A percentile compares a stretch with the other conserved stretches of the same genome.
phyloP scores from a whole-genome alignment of 2,113 vertebrate species.

The Crotalus viridis region DNA sequence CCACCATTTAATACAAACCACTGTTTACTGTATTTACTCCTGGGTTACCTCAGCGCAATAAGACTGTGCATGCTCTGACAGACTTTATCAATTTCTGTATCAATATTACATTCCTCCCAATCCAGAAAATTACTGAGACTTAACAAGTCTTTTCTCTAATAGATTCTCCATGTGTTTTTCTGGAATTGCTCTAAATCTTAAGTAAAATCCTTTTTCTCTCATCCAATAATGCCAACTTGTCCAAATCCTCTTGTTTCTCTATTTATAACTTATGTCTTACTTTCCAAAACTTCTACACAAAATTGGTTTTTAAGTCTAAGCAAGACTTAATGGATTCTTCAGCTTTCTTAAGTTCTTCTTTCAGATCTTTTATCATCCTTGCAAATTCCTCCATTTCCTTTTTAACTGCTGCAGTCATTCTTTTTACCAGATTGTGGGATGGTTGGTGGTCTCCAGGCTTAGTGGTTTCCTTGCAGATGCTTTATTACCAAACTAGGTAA shows the following conservation, averaged over 20 bases:
- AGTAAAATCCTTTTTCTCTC: not conserved
- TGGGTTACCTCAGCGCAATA: too few relatives aligned
- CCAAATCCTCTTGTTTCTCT: not conserved
- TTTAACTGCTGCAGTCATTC: not conserved
- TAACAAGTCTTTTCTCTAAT: too few relatives aligned
- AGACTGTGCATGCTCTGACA: too few relatives aligned
- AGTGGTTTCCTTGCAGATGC: not conserved
- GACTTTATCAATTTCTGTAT: too few relatives aligned
- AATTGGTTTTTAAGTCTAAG: not conserved
- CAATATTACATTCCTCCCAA: too few relatives aligned
- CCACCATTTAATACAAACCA: too few relatives aligned
- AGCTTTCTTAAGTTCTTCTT: not conserved
- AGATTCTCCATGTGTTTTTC: too few relatives aligned
- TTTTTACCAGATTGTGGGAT: not conserved
- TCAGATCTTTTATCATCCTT: not conserved
- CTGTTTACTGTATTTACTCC: too few relatives aligned
- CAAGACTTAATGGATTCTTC: not conserved
- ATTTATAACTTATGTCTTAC: not conserved
- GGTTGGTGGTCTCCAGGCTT: not conserved
- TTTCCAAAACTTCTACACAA: not conserved
- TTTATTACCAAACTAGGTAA: not conserved
- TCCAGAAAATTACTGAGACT: too few relatives aligned
- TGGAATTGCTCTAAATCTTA: too few relatives aligned
- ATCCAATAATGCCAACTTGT: not conserved
- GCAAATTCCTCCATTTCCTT: not conserved